Evolutionary conservation across 2,888 invertebrate species (phyloP), one percentile per base, ranked within the genome.

Genomic region (Horisme vitalbata): DNA sequence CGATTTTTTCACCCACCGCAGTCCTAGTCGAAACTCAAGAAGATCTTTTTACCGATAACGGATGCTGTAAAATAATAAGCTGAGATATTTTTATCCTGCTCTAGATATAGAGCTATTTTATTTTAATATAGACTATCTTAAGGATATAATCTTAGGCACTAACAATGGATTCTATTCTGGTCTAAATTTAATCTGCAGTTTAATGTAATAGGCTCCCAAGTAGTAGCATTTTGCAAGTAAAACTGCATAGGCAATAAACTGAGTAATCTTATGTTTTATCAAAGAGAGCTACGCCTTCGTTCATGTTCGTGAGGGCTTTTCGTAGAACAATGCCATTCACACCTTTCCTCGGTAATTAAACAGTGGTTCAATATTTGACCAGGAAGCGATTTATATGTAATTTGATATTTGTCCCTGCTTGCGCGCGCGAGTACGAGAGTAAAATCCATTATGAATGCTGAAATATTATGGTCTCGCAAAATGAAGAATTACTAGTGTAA

Each of bases 11-110:
- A 70, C 73, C 75, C 75, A 83, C 80, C 79, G 68, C 79, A 75
- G 65, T 59, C 72, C 76, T 75, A 79, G 75, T 65, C 68, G 87
- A 77, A 83, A 87, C 75, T 61, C 58, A 75, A 85, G 71, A 71
- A 69, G 61, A 83, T 87, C 79, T 65, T 59, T 75, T 85, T 84
- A 83, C 81, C 60, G 43, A 53, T 63, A 45, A 61, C 67, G 73
- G 75, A 78, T 76, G 77, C 69, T 73, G 76, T 67, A 66, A 71
- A 54, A 55, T 59, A 60, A 65, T 61, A 61, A 48, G 9, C 38
- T 56, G 52, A 41, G 43, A 49, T 50, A 36, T 59, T 55, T 52
- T 57, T 24, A 41, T 35, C 23, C 45, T n/a, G n/a, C n/a, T n/a
- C n/a, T n/a, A n/a, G n/a, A n/a, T n/a, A n/a, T n/a, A 53, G 30